phyloP scores from a whole-genome alignment of 1,140 invertebrate genomes.

The Leptinotarsa undecemlineata region DNA sequence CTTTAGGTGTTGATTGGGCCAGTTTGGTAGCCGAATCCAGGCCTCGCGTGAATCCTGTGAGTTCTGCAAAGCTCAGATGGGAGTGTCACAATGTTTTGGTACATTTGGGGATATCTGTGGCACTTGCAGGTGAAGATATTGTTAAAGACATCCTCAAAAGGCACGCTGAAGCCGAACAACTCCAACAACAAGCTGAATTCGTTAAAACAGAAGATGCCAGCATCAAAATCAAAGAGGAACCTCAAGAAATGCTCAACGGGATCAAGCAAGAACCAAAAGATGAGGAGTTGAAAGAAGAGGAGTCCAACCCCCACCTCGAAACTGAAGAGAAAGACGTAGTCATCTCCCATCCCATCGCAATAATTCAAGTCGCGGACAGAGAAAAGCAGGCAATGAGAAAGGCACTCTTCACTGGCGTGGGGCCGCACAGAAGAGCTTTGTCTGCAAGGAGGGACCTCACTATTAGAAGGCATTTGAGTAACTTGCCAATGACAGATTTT shows the following conservation, averaged over 20 bases:
- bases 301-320: conserved; percentile 43
- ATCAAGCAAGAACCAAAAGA: conserved; percentile 44
- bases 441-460: conserved; percentile 69
- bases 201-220: conserved; percentile 22
- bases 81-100: conserved; percentile 59
- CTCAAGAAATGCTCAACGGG: conserved; percentile 34
- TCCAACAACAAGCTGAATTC: conserved; percentile 38
- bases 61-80: conserved; percentile 73
- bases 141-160: conserved; percentile 63
- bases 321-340: conserved; percentile 36
- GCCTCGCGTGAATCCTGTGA: conserved; percentile 56
- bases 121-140: conserved; percentile 60
- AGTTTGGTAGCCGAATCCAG: conserved; percentile 76
- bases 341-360: conserved; percentile 62
- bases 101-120: conserved; percentile 38
- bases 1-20: conserved; percentile 90
- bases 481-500: conserved; percentile 62
- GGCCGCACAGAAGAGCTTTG: conserved; percentile 62
- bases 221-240: conserved; percentile 34
- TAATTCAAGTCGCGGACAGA: conserved; percentile 62
- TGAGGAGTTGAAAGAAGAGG: conserved; percentile 34
- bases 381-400: conserved; percentile 53
- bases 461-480: conserved; percentile 65
- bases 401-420: conserved; percentile 58
- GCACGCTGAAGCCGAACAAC: conserved; percentile 50